Evolutionary conservation across 2,888 invertebrate species (phyloP).

Genomic region (Octonoba sinensis): DNA sequence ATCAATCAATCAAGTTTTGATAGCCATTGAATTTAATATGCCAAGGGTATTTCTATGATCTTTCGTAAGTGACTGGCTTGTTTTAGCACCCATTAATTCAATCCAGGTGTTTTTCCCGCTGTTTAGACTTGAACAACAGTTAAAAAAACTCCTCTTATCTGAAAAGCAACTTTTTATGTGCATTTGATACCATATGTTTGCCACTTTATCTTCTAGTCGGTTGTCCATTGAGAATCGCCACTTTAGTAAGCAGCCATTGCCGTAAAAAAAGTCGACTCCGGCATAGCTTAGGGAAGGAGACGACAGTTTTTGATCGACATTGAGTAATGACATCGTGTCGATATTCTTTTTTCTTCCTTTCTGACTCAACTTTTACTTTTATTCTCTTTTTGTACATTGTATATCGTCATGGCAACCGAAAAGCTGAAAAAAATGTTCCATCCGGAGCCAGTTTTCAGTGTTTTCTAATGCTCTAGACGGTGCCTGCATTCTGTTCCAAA

Average conservation of each 20-base stretch:
- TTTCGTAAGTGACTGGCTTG: background rate
- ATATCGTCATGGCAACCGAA: constrained; percentile 50
- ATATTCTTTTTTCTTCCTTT: constrained; percentile 55
- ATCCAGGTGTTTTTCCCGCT: constrained; percentile 6
- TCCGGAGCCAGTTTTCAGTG: constrained; percentile 36
- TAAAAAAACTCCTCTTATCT: constrained; percentile 23
- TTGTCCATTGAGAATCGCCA: constrained; percentile 57
- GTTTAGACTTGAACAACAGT: constrained; percentile 26
- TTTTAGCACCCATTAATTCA: background rate
- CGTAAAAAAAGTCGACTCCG: constrained; percentile 44
- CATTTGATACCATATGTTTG: constrained; percentile 53
- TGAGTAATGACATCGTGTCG: constrained; percentile 62
- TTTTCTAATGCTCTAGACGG: constrained; percentile 37
- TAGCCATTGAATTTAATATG: too few species aligned
- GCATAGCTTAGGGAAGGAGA: constrained; percentile 61
- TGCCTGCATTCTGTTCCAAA: constrained; percentile 18
- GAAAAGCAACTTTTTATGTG: constrained; percentile 49
- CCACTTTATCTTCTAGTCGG: constrained; percentile 59
- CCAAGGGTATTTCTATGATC: too few species aligned
- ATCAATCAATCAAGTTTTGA: too few species aligned
- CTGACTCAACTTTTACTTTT: constrained; percentile 41
- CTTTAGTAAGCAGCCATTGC: constrained; percentile 61
- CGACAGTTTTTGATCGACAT: constrained; percentile 64
- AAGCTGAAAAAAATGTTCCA: constrained; percentile 53
- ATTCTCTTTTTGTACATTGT: constrained; percentile 51